Evolutionary conservation across 2,797 vertebrate genomes (phyloP).

Genomic region (Chlorospingus flavigularis): DNA sequence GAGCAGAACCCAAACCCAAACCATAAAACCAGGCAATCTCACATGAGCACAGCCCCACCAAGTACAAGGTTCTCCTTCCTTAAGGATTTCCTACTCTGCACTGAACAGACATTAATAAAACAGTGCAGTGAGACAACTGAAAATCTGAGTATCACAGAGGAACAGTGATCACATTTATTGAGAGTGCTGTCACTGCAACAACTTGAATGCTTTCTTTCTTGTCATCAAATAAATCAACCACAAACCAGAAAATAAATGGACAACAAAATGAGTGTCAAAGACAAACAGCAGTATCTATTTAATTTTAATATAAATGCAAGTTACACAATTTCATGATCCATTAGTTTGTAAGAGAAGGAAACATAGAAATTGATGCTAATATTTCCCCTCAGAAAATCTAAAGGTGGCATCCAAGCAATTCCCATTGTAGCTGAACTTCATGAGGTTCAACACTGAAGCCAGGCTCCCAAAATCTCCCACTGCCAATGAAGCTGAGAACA

Average conservation of each 20-base stretch:
- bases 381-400: neutral
- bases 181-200: neutral
- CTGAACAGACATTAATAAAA: neutral
- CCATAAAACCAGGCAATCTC: neutral
- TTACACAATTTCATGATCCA: neutral
- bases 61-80: neutral
- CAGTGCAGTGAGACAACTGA: neutral
- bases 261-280: neutral
- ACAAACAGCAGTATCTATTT: neutral
- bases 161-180: neutral
- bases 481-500: neutral
- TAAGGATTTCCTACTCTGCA: neutral
- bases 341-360: neutral
- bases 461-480: neutral
- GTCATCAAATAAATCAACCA: neutral
- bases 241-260: neutral
- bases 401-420: neutral
- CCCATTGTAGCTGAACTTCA: neutral
- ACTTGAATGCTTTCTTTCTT: neutral
- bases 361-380: neutral
- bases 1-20: neutral
- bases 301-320: constrained; percentile 2
- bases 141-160: neutral
- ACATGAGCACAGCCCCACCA: neutral
- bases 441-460: neutral